Base-by-base conservation (phyloP, 2,888 invertebrate genomes). In the Mythimna loreyi region DNA sequence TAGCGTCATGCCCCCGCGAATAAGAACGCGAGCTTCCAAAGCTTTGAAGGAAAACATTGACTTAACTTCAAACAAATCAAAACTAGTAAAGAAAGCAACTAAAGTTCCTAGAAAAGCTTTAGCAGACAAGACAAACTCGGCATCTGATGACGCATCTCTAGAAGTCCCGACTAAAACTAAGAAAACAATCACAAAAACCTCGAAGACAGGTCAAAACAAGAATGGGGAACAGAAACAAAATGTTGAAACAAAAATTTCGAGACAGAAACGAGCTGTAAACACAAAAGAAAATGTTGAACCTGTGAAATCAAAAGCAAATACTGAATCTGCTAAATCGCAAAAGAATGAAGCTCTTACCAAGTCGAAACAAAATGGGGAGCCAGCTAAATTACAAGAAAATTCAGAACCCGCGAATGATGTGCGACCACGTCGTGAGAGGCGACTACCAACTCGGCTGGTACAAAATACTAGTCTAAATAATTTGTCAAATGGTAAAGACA, bases 111-210 rank as follows among this genome's bases (percentile, higher is more conserved):
- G 94, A 68, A 93, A 91, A 83, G 91, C 91, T 61, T 86, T 95
- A 76, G 90, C 91, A 1, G 94, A 95, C 75, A 94, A 94, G 89
- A 95, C 94, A 0, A 95, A 94, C 76, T 94, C 95, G 0, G 91
- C 93, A 16, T 94, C 94, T 1, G 95, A 94, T 81, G 93, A 94
- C 61, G 92, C 85, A 13, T 89, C 91, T 0, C 66, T 83, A 5
- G 87, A 90, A 71, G 67, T 79, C 33, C 67, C 72, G 3, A 85
- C 72, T 2, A 87, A 72, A 56, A n/a, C 67, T 13, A 80, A 75
- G 67, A 88, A 87, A 75, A 66, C 66, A 40, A 56, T 61, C 9
- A 67, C 55, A 25, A 79, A 77, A 63, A 58, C 13, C 52, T 55
- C 52, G 11, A 55, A 74, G 62, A 50, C 47, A 58, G 33, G 19